phyloP scores from a whole-genome alignment of 2,113 vertebrate genomes.

The Diphyllodes magnificus region DNA sequence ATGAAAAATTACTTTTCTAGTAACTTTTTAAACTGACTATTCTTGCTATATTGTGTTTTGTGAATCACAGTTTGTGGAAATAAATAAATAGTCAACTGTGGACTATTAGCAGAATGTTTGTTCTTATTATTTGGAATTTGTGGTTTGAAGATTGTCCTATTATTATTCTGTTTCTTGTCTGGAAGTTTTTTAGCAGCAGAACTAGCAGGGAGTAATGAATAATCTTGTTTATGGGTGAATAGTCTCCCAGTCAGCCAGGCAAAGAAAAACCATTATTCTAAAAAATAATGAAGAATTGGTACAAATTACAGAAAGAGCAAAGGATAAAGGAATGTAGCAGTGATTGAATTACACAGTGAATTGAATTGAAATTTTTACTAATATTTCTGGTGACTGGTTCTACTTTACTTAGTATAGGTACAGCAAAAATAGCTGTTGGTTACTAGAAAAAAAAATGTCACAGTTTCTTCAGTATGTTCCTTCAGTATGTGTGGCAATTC shows the following conservation, averaged over 20 bases:
- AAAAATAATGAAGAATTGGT: conserved; percentile 22
- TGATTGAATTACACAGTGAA: background rate
- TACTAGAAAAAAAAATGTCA: background rate
- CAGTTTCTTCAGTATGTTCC: background rate
- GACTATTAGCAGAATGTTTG: background rate
- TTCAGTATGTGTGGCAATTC: background rate
- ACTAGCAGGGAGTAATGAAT: background rate
- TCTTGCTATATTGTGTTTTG: background rate
- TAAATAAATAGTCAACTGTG: background rate
- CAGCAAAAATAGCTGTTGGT: background rate
- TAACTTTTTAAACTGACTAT: background rate
- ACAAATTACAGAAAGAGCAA: conserved; percentile 10
- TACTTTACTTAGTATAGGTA: background rate
- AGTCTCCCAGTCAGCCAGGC: background rate
- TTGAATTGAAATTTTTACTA: background rate
- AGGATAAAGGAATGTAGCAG: background rate
- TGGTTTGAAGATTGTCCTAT: background rate
- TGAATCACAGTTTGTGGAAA: background rate
- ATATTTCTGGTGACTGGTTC: background rate
- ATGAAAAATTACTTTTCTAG: background rate
- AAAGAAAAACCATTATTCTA: background rate
- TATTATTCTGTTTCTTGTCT: background rate
- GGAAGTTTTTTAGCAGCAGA: conserved; percentile 12
- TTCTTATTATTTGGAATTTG: conserved; percentile 1
- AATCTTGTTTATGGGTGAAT: background rate